A percentile compares a stretch with the other conserved stretches of the same genome.
phyloP scores from a whole-genome alignment of 2,113 vertebrate species.

The Hipposideros armiger region DNA sequence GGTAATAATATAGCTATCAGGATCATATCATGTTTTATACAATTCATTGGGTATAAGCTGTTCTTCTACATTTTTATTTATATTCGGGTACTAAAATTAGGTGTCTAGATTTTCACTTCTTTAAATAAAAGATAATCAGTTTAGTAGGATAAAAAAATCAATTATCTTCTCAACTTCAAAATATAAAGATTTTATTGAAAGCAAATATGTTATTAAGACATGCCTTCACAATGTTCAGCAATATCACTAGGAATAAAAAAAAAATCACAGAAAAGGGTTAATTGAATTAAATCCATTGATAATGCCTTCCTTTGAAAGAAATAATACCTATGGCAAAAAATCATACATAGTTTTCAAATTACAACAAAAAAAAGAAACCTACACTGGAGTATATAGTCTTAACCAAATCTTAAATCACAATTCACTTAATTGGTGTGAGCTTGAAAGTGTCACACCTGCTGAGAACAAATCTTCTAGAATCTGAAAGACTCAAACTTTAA shows the following conservation, averaged over 20 bases:
- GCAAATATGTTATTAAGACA: background rate
- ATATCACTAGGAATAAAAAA: background rate
- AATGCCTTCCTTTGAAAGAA: background rate
- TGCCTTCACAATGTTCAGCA: background rate
- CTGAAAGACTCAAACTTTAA: background rate
- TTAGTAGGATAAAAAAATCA: background rate
- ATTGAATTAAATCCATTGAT: slow-evolving; percentile 29
- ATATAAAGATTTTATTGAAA: slow-evolving; percentile 19
- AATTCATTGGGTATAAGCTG: background rate
- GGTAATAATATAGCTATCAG: slow-evolving; percentile 3
- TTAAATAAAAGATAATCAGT: slow-evolving; percentile 33
- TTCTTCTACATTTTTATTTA: background rate
- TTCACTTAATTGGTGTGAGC: background rate
- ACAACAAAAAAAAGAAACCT: background rate
- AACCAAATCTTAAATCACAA: slow-evolving; percentile 20
- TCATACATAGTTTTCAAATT: background rate
- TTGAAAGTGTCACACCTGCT: background rate
- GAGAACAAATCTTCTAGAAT: slow-evolving; percentile 36
- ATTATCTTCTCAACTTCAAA: slow-evolving; percentile 48
- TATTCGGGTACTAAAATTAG: background rate
- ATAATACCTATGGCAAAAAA: background rate
- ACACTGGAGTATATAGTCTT: background rate
- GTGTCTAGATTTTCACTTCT: background rate
- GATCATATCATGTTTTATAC: background rate
- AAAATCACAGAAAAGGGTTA: background rate